Evolutionary conservation across 2,113 vertebrate genomes (phyloP), one percentile per base, ranked within the genome.

Genomic region (Rhagologus leucostigma): DNA sequence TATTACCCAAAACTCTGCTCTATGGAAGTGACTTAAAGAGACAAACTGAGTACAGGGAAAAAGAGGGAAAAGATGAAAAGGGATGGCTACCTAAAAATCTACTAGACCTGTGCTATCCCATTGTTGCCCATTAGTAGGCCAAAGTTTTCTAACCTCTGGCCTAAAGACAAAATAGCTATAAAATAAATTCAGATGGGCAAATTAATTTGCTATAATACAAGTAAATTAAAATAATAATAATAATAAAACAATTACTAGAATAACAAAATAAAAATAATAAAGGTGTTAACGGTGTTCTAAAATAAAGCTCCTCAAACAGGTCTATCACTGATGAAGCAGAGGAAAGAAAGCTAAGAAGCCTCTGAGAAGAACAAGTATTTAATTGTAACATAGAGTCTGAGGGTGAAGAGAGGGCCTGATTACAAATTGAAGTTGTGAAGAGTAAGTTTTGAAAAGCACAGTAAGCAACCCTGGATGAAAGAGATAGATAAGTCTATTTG

Each of bases 381-480:
- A 35, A 68, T 50, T 75, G 9, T 7, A 27, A 23, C 14, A 4
- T 5, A 49, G 14, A 79, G 1, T 35, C 49, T 84, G n/a, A 64
- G 62, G 21, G 7, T n/a, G 8, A 91, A 37, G 6, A 62, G 29
- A n/a, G 11, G 9, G 11, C 2, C 4, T 65, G 6, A n/a, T 44
- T 55, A 39, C 3, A 52, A 41, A 50, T 1, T 30, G 10, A 9
- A 30, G 3, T 27, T 78, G 55, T 85, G 39, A 77, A 49, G 14
- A 46, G 6, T 42, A 56, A 41, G 13, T 55, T 85, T 69, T 33
- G 30, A 83, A 76, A 7, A 60, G 6, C 7, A 14, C 12, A n/a
- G 14, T 16, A 32, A 49, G 42, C 0, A 1, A 18, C 4, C 0
- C 7, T 59, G 12, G 3, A 33, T 10, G 6, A 42, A 75, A 67